Conservation (phyloP, 2,888 invertebrate species). For the Drosophila ezoana region DNA sequence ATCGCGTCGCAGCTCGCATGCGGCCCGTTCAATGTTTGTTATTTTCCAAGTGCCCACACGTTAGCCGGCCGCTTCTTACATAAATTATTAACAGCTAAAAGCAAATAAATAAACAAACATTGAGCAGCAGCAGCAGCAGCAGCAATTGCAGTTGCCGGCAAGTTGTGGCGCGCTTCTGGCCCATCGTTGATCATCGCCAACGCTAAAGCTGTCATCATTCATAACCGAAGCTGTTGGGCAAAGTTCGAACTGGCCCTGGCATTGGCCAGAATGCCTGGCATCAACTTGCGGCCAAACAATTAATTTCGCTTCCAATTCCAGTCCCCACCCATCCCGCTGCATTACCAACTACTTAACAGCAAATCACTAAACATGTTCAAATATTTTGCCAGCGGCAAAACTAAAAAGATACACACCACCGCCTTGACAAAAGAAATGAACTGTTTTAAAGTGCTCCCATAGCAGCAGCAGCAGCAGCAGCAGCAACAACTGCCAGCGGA, state of each 20-base stretch:
- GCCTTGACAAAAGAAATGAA: conserved; percentile 81
- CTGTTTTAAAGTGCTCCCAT: conserved; percentile 79
- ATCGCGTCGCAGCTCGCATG: conserved; percentile 3
- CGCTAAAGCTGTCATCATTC: conserved; percentile 76
- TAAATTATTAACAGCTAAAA: conserved; percentile 81
- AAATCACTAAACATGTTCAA: conserved; percentile 80
- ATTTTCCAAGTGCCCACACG: conserved; percentile 79
- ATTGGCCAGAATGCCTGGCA: conserved; percentile 45
- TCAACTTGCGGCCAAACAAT: conserved; percentile 52
- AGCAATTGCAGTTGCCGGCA: conserved; percentile 1
- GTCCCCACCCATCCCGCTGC: conserved; percentile 30
- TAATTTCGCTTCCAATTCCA: conserved; percentile 41
- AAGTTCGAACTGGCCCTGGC: conserved; percentile 52
- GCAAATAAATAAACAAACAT: conserved; percentile 80
- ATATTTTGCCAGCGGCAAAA: conserved; percentile 80
- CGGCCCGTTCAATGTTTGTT: conserved; percentile 67
- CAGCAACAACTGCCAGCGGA: conserved; percentile 57
- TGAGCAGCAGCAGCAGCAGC: conserved; percentile 29
- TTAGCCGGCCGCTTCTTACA: conserved; percentile 68
- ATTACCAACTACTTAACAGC: conserved; percentile 81
- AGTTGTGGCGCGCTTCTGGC: conserved; percentile 22
- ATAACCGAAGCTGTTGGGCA: conserved; percentile 24
- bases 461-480: conserved; percentile 32
- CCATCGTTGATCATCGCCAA: conserved; percentile 76
- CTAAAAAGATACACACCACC: conserved; percentile 52